Evolutionary conservation across 1,140 invertebrate species (phyloP).

Genomic region (Lasaia peninsularis): DNA sequence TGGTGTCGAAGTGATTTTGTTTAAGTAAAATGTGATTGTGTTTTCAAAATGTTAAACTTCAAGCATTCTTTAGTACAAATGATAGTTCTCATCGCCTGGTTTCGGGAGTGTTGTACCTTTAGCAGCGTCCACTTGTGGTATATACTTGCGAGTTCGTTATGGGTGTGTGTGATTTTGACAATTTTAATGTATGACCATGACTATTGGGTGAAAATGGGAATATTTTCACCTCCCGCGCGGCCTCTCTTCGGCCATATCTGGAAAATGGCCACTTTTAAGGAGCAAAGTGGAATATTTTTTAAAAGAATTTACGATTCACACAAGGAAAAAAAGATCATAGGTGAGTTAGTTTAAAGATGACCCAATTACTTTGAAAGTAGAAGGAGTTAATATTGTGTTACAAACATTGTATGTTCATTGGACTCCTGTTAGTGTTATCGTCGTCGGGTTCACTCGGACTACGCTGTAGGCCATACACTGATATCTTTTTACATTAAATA

Average conservation of each 20-base stretch:
- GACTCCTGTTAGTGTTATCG: too few species aligned
- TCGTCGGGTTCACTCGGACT: too few species aligned
- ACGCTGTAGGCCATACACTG: too few species aligned
- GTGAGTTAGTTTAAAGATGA: slow-evolving; percentile 43
- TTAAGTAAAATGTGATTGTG: neutral
- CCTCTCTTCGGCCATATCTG: slow-evolving; percentile 60
- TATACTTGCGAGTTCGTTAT: slow-evolving; percentile 30
- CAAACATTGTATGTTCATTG: too few species aligned
- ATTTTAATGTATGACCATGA: slow-evolving; percentile 60
- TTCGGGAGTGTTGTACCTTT: slow-evolving; percentile 45
- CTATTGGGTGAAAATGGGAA: slow-evolving; percentile 50
- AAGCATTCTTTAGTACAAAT: slow-evolving; percentile 38
- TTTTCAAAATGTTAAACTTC: slow-evolving; percentile 56
- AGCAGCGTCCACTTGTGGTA: slow-evolving; percentile 40
- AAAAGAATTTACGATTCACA: slow-evolving; percentile 59
- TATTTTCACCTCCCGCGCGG: slow-evolving; percentile 55
- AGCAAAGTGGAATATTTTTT: slow-evolving; percentile 61
- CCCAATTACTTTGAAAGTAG: too few species aligned
- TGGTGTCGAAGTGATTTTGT: neutral
- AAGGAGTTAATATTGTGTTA: too few species aligned
- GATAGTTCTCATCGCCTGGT: slow-evolving; percentile 43
- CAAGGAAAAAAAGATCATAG: slow-evolving; percentile 50
- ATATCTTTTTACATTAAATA: too few species aligned
- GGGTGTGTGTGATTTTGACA: slow-evolving; percentile 30
- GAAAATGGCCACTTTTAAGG: slow-evolving; percentile 51